A percentile compares a stretch with the other conserved stretches of the same genome.
Evolutionary conservation across 1,140 invertebrate genomes (phyloP).

Genomic region (Drosophila seguyi): DNA sequence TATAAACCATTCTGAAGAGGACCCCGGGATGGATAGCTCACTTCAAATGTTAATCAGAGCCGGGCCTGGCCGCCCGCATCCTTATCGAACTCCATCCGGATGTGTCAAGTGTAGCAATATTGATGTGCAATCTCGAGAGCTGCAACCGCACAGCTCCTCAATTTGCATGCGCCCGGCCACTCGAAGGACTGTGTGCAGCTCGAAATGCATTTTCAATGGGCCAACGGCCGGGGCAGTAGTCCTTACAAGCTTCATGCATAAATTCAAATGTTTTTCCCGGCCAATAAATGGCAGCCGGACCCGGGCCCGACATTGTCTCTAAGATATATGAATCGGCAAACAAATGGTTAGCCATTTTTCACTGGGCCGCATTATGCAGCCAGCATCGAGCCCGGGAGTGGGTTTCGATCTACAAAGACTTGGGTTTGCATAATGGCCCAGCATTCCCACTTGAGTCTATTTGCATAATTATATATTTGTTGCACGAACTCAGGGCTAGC

Average conservation of each 20-base stretch:
- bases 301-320: conserved; percentile 53
- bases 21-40: conserved; percentile 31
- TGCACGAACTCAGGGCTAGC: background rate
- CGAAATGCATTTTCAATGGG: conserved; percentile 70
- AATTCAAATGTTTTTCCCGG: conserved; percentile 71
- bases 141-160: conserved; percentile 58
- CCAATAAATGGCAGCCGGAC: conserved; percentile 35
- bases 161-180: conserved; percentile 62
- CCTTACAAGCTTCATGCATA: conserved; percentile 67
- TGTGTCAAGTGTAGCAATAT: conserved; percentile 78
- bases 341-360: conserved; percentile 64
- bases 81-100: conserved; percentile 26
- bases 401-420: conserved; percentile 20
- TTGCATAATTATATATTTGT: background rate
- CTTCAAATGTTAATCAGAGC: conserved; percentile 69
- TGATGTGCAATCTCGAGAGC: conserved; percentile 71
- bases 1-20: conserved; percentile 6
- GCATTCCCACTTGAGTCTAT: background rate
- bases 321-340: conserved; percentile 70
- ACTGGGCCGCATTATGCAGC: conserved; percentile 32
- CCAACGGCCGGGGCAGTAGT: conserved; percentile 11
- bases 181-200: conserved; percentile 55
- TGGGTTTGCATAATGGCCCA: conserved; percentile 17
- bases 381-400: background rate
- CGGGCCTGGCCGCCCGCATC: conserved; percentile 19